phyloP scores from a whole-genome alignment of 2,113 vertebrate genomes.

The Machaerirhynchus nigripectus region DNA sequence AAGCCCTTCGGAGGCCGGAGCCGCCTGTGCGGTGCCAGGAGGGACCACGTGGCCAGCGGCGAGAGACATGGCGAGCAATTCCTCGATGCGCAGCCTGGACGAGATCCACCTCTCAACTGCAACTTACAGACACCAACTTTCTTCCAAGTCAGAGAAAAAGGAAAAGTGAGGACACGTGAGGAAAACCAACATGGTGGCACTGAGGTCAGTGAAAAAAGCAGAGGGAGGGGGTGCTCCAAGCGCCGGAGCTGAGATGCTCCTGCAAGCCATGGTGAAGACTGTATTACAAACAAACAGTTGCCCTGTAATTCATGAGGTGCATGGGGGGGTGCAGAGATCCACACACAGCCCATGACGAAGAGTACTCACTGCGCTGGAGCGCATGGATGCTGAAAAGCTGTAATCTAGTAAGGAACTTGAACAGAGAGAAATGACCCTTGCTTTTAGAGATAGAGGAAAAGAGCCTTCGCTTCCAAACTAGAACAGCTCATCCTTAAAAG shows the following conservation, averaged over 20 bases:
- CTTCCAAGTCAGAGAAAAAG: not conserved
- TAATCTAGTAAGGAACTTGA: not conserved
- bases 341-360: not conserved
- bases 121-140: not conserved
- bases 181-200: not conserved
- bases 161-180: not conserved
- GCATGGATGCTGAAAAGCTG: not conserved
- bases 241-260: not conserved
- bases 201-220: not conserved
- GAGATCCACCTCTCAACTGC: not conserved
- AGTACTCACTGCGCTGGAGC: not conserved
- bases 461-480: not conserved
- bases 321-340: not conserved
- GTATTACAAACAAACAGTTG: not conserved
- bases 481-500: not conserved
- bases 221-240: not conserved
- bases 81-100: not conserved
- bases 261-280: not conserved
- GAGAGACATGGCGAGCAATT: too few species aligned
- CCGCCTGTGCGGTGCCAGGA: too few species aligned
- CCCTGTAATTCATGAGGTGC: not conserved
- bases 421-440: not conserved
- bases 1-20: not conserved
- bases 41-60: too few species aligned
- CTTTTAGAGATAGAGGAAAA: not conserved